Base-by-base conservation (phyloP, 2,113 vertebrate species). In the Athene noctua region DNA sequence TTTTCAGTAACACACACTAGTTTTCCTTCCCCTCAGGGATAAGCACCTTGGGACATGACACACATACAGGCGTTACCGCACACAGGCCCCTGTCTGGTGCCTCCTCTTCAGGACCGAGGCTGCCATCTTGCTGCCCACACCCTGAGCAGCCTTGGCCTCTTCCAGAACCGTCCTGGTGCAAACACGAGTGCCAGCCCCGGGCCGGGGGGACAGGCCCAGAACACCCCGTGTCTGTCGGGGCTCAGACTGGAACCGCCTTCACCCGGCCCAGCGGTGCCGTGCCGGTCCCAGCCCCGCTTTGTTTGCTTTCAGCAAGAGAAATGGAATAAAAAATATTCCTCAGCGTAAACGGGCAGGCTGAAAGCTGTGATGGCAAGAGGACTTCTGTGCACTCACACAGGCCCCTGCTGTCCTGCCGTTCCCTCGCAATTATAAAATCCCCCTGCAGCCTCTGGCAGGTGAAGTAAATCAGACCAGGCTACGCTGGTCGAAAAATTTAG, bases 41-140 rank as follows among this genome's bases (percentile, higher is more conserved):
- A 47, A 15, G 2, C 2, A 6, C 2, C 0, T 17, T 2, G 6
- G 8, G 13, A 27, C 20, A 10, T 2, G 6, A 17, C 3, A 8
- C 44, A 20, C 49, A 5, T 1, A 4, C 12, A 4, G 0, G 5
- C 1, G 3, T 23, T 34, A 29, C 58, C 47, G 30, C 14, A 0
- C 17, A 3, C 59, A 6, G 5, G 4, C 8, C 21, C 36, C 36
- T 0, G 46, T 38, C 44, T 4, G 12, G 4, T 2, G 30, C 14
- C 38, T 4, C 20, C 29, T 29, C 71, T 5, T 8, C 19, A 8
- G 54, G 21, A 7, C 1, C 4, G 19, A 11, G 42, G 54, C 42
- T 4, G 25, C 62, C 51, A 2, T 40, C 77, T 34, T 5, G 2
- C 1, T 13, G 49, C 8, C n/a, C 14, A 1, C 46, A 6, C 6